A percentile compares a stretch with the other conserved stretches of the same genome.
Evolutionary conservation across 1,140 invertebrate genomes (phyloP).

Genomic region (Mycetomoellerius zeteki): DNA sequence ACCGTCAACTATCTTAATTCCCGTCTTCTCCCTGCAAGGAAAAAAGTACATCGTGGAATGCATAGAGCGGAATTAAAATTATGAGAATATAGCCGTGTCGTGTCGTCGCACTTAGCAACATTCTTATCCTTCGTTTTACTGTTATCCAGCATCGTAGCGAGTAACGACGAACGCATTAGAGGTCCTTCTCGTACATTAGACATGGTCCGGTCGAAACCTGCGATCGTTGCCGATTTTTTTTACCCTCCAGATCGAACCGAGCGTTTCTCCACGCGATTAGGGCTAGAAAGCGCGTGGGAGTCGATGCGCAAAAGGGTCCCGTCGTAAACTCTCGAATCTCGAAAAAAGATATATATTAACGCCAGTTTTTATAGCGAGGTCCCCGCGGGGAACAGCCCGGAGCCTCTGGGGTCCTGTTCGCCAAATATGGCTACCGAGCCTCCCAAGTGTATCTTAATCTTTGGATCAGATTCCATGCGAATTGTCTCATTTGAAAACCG

Average conservation of each 20-base stretch:
- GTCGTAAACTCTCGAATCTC: conserved; percentile 38
- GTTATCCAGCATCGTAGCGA: conserved; percentile 26
- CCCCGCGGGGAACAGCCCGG: background rate
- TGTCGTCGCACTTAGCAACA: conserved; percentile 1
- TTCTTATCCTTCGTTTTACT: conserved; percentile 29
- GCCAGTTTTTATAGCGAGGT: conserved; percentile 63
- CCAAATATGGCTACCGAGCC: conserved; percentile 74
- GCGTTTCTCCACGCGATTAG: conserved; percentile 47
- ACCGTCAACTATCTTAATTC: conserved; percentile 37
- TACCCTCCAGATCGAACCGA: conserved; percentile 2
- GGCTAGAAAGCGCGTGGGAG: conserved; percentile 32
- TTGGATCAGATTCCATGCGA: conserved; percentile 71
- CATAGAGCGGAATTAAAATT: conserved; percentile 36
- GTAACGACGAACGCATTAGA: conserved; percentile 40
- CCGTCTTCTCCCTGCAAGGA: conserved; percentile 9
- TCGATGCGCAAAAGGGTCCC: background rate
- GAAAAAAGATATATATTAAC: conserved; percentile 47
- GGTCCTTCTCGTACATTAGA: conserved; percentile 41
- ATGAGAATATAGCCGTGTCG: conserved; percentile 7
- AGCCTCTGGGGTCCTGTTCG: conserved; percentile 48
- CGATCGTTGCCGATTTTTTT: conserved; percentile 15
- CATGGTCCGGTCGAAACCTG: conserved; percentile 22
- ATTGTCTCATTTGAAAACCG: conserved; percentile 79
- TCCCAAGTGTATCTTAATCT: conserved; percentile 73
- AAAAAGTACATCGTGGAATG: background rate